Percentiles rank a stretch among this genome's conserved stretches.
phyloP scores from a whole-genome alignment of 2,113 vertebrate species.

The Nematolebias whitei region DNA sequence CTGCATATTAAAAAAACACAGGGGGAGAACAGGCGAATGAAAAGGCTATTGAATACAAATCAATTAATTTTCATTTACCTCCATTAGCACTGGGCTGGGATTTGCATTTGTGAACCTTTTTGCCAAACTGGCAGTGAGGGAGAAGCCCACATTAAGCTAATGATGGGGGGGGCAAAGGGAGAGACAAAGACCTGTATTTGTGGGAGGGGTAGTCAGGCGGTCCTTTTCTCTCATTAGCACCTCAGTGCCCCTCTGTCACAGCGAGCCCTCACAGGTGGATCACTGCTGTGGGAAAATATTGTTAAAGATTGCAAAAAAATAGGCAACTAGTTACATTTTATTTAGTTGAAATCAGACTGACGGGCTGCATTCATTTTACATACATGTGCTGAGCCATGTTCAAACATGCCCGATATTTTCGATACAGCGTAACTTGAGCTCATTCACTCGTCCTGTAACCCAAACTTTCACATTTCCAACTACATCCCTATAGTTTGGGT shows the following conservation, averaged over 20 bases:
- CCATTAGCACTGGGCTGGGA: conserved; percentile 75
- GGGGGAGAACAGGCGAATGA: conserved; percentile 72
- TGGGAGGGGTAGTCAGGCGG: conserved; percentile 65
- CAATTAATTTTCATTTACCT: conserved; percentile 85
- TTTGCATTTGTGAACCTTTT: conserved; percentile 82
- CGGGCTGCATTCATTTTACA: no score
- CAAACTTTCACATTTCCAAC: no score
- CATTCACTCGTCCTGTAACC: no score
- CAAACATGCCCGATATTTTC: no score
- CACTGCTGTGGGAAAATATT: conserved; percentile 57
- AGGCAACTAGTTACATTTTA: no score
- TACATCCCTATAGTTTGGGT: no score
- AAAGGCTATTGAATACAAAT: conserved; percentile 77
- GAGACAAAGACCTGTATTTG: conserved; percentile 69
- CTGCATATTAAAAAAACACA: conserved; percentile 74
- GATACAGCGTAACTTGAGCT: no score
- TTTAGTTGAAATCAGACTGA: no score
- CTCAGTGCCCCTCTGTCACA: conserved; percentile 73
- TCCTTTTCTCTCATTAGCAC: conserved; percentile 78
- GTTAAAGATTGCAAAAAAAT: not conserved
- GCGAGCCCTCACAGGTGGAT: conserved; percentile 70
- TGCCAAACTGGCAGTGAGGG: conserved; percentile 75
- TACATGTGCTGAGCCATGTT: no score
- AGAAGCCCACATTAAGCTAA: conserved; percentile 71
- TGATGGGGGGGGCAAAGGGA: conserved; percentile 69